Percentiles rank a stretch among this genome's conserved stretches.
phyloP scores from a whole-genome alignment of 1,140 invertebrate species.

The Saxidomus purpurata region DNA sequence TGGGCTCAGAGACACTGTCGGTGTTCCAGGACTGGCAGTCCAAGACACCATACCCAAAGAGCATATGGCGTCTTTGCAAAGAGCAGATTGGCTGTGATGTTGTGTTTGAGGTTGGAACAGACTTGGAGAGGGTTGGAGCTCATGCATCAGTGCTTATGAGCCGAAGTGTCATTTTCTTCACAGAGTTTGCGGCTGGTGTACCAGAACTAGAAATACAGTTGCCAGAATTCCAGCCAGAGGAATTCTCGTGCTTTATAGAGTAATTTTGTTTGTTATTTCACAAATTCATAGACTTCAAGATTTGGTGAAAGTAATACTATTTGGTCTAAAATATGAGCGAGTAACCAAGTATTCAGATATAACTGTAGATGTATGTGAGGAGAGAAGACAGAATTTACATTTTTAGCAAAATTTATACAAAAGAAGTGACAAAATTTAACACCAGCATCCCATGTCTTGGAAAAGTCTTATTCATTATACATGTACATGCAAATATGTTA shows the following conservation, averaged over 20 bases:
- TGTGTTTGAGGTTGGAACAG: constrained; percentile 38
- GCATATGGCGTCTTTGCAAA: constrained; percentile 16
- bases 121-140: constrained; percentile 35
- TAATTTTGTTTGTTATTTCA: not conserved
- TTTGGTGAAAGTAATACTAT: too few relatives aligned
- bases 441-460: too few relatives aligned
- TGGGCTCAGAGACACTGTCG: not conserved
- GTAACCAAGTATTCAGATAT: too few relatives aligned
- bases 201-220: constrained; percentile 30
- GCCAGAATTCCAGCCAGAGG: constrained; percentile 29
- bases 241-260: constrained; percentile 52
- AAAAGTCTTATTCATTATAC: too few relatives aligned
- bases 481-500: too few relatives aligned
- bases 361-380: too few relatives aligned
- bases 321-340: too few relatives aligned
- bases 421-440: too few relatives aligned
- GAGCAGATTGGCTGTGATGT: constrained; percentile 55
- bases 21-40: constrained; percentile 35
- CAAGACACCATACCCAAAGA: not conserved
- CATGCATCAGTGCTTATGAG: constrained; percentile 52
- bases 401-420: too few relatives aligned
- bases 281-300: too few relatives aligned
- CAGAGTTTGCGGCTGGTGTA: constrained; percentile 41
- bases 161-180: constrained; percentile 25
- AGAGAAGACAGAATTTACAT: too few relatives aligned